Evolutionary conservation across 1,140 invertebrate species (phyloP).

Genomic region (Ceratosolen fusciceps): DNA sequence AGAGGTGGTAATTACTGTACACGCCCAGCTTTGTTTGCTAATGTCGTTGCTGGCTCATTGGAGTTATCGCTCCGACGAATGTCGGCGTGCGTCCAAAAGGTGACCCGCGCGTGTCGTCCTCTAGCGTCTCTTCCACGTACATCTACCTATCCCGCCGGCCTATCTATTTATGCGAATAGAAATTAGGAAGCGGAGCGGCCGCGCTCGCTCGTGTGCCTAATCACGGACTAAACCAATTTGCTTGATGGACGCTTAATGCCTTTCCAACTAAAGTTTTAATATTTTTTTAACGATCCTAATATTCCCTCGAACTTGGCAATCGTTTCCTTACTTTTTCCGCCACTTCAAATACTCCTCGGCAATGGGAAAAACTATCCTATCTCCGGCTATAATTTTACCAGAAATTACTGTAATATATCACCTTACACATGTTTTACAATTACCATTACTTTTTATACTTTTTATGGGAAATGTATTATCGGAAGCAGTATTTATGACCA

Average conservation of each 20-base stretch:
- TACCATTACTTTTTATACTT: background rate
- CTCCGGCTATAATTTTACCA: background rate
- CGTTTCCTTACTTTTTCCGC: constrained; percentile 5
- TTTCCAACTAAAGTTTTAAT: constrained; percentile 21
- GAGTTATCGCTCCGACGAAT: constrained; percentile 4
- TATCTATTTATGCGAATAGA: background rate
- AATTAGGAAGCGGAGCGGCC: background rate
- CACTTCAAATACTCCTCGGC: background rate
- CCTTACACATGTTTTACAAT: constrained; percentile 16
- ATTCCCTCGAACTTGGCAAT: constrained; percentile 25
- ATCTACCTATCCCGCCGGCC: no score
- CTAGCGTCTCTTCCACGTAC: background rate
- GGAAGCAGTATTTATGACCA: constrained; percentile 5
- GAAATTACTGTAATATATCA: constrained; percentile 8
- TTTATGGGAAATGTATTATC: background rate
- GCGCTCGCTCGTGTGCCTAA: background rate
- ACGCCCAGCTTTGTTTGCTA: constrained; percentile 27
- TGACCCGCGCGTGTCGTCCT: background rate
- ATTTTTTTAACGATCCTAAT: constrained; percentile 33
- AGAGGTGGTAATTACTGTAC: background rate
- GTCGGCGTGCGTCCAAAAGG: background rate
- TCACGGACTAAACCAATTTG: constrained; percentile 2
- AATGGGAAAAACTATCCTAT: background rate
- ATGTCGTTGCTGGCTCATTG: background rate
- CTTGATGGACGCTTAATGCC: constrained; percentile 19